Conservation (phyloP, 2,113 vertebrate genomes). For the Channa argus region DNA sequence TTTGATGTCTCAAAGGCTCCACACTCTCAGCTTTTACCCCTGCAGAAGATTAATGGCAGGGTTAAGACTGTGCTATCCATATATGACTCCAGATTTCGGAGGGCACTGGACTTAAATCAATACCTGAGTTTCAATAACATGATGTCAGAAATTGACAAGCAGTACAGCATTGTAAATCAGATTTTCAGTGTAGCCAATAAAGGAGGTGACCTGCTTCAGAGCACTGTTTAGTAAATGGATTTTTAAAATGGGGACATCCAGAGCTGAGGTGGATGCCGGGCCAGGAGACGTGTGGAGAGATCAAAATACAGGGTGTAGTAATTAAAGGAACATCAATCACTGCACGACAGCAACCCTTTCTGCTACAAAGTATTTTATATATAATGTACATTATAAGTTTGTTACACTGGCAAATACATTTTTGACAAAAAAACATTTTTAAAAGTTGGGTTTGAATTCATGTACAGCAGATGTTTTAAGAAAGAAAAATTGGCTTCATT, state of each 20-base stretch:
- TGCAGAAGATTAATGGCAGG: slow-evolving; percentile 50
- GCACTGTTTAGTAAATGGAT: slow-evolving; percentile 50
- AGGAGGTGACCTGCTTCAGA: slow-evolving; percentile 52
- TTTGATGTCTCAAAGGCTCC: not conserved
- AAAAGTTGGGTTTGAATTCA: no score
- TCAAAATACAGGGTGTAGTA: slow-evolving; percentile 9
- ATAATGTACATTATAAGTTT: no score
- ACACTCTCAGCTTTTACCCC: slow-evolving; percentile 12
- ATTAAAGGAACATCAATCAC: slow-evolving; percentile 22
- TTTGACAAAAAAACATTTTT: no score
- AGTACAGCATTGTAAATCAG: slow-evolving; percentile 37
- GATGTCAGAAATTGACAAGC: slow-evolving; percentile 45
- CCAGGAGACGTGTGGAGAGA: slow-evolving; percentile 27
- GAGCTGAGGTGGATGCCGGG: slow-evolving; percentile 19
- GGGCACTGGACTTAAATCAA: slow-evolving; percentile 48
- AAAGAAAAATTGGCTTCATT: no score
- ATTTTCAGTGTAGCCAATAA: slow-evolving; percentile 41
- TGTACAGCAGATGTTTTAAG: no score
- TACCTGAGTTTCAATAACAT: slow-evolving; percentile 52
- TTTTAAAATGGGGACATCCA: slow-evolving; percentile 56
- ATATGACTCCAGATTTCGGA: slow-evolving; percentile 41
- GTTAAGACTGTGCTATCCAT: slow-evolving; percentile 35
- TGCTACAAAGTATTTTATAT: not conserved
- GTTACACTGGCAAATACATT: no score
- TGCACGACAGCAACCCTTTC: not conserved